Evolutionary conservation across 2,113 vertebrate genomes (phyloP).

Genomic region (Rhineura floridana): DNA sequence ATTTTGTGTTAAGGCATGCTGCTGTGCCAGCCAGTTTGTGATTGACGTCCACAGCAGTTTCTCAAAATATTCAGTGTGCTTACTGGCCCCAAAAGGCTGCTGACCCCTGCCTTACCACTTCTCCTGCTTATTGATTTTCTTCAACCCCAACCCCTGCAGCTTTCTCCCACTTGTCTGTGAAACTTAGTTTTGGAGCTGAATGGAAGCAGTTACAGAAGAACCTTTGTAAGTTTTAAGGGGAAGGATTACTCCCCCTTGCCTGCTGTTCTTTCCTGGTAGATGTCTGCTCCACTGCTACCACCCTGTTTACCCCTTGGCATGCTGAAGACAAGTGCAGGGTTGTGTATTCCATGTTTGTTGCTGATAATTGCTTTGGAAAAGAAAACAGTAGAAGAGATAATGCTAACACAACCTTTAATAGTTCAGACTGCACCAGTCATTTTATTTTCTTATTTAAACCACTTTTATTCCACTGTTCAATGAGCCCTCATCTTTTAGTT

Average conservation of each 20-base stretch:
- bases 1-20: too few relatives aligned
- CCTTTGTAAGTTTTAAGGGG: neutral
- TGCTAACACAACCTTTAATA: neutral
- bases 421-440: neutral
- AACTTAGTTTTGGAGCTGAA: too few relatives aligned
- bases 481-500: neutral
- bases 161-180: neutral
- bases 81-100: too few relatives aligned
- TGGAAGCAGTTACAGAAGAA: neutral
- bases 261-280: neutral
- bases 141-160: neutral
- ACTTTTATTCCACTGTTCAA: too few relatives aligned
- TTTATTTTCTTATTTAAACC: too few relatives aligned
- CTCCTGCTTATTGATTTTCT: neutral
- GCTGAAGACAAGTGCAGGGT: neutral
- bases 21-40: too few relatives aligned
- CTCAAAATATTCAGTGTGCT: too few relatives aligned
- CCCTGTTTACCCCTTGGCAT: neutral
- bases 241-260: too few relatives aligned
- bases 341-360: neutral
- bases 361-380: neutral
- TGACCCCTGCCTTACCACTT: neutral
- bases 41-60: too few relatives aligned
- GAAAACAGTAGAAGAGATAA: neutral
- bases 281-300: too few relatives aligned